A percentile compares a stretch with the other conserved stretches of the same genome.
Evolutionary conservation across 2,888 invertebrate species (phyloP).

Genomic region (Spicauda simplicius): DNA sequence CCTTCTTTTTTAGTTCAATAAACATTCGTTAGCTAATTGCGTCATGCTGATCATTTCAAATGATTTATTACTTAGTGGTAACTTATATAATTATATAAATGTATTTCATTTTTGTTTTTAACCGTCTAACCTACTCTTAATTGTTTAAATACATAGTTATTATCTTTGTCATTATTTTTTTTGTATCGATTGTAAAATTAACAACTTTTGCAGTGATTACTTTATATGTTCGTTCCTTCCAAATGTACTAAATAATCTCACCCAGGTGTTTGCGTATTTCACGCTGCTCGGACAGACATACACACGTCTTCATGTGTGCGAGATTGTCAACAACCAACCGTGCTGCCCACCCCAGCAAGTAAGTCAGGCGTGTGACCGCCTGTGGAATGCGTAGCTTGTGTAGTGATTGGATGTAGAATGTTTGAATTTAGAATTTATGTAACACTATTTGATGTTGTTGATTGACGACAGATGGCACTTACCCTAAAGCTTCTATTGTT

Average conservation of each 20-base stretch:
- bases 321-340: constrained; percentile 91
- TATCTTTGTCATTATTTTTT: too few relatives aligned
- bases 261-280: constrained; percentile 72
- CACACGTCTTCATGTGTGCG: constrained; percentile 95
- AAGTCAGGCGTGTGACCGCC: constrained; percentile 54
- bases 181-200: too few relatives aligned
- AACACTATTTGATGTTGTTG: neutral
- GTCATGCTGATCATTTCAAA: too few relatives aligned
- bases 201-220: too few relatives aligned
- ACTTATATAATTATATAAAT: too few relatives aligned
- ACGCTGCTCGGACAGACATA: constrained; percentile 90
- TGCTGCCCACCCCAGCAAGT: constrained; percentile 90
- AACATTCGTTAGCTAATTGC: too few relatives aligned
- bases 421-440: neutral
- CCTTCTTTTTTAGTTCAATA: too few relatives aligned
- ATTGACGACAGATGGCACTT: neutral
- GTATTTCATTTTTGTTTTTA: too few relatives aligned
- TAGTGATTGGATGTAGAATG: neutral
- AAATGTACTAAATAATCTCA: constrained; percentile 34
- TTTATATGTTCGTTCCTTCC: neutral
- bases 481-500: neutral
- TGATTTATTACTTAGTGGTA: too few relatives aligned
- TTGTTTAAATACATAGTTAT: too few relatives aligned
- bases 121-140: too few relatives aligned
- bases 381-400: constrained; percentile 6